Evolutionary conservation across 2,888 invertebrate genomes (phyloP), one percentile per base, ranked within the genome.

Genomic region (Plebejus argus): DNA sequence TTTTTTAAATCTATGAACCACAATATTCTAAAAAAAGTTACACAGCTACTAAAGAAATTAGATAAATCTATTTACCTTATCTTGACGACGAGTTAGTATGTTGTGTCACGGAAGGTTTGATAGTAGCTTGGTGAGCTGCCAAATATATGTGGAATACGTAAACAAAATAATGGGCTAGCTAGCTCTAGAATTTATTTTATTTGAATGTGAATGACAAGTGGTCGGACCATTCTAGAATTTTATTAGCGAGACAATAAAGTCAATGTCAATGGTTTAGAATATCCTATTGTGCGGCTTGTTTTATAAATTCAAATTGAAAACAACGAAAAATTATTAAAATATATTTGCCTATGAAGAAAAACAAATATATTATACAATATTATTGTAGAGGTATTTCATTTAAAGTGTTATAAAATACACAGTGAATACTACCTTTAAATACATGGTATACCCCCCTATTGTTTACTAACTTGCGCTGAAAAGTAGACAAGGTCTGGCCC

Each of bases 121-220:
- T 74, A 18, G 53, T 53, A 74, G 28, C 20, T 74, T 74, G 74
- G 74, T 53, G 49, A 28, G 74, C 45, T 53, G 74, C 74, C 74
- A 74, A 74, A 74, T 74, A 74, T 28, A 49, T 74, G 49, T 15
- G 28, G 53, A 72, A 72, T 45, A 45, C 49, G 53, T 74, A 74
- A 74, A 74, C 74, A 74, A 53, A 53, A 74, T 74, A 74, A 74
- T 53, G 18, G 66, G 28, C 66, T 66, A 15, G 15, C 28, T 66
- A 12, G 61, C 61, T 61, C 61, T 12, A 66, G 28, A 66, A 66
- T 66, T 66, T 66, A 66, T 66, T 33, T 66, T 66, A 66, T 66
- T 66, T 66, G 66, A 66, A 33, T 66, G 66, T 28, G 66, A 66
- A 66, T 66, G 66, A 66, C 66, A 66, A 66, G 66, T 66, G 66